A percentile compares a stretch with the other conserved stretches of the same genome.
Evolutionary conservation across 1,140 invertebrate genomes (phyloP).

Genomic region (Agraylea sexmaculata): DNA sequence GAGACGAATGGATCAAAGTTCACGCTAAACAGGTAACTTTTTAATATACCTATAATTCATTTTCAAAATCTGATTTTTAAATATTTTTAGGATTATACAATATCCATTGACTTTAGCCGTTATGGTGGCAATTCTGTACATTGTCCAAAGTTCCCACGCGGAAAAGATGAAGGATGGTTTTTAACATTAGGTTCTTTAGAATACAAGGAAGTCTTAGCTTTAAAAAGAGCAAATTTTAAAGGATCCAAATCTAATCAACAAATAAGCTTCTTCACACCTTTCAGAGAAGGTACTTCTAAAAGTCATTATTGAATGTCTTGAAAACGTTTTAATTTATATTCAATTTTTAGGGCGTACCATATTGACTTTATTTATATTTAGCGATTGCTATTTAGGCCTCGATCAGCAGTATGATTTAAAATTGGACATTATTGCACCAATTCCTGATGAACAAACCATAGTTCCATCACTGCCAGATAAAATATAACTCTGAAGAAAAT

Average conservation of each 20-base stretch:
- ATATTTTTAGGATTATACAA: conserved; percentile 51
- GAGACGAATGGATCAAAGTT: conserved; percentile 45
- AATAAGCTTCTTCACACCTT: conserved; percentile 55
- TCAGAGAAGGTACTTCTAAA: conserved; percentile 34
- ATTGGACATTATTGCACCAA: conserved; percentile 47
- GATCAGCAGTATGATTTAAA: conserved; percentile 85
- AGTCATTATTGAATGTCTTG: conserved; percentile 1
- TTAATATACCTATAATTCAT: not conserved
- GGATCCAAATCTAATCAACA: conserved; percentile 36
- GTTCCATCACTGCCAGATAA: too few relatives aligned
- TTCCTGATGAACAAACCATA: conserved; percentile 25
- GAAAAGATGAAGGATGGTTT: conserved; percentile 95
- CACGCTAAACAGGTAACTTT: conserved; percentile 43
- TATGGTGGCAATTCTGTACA: conserved; percentile 49
- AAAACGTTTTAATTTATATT: conserved; percentile 18
- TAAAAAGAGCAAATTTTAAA: conserved; percentile 58
- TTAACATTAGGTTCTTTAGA: conserved; percentile 67
- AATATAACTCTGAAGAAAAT: too few relatives aligned
- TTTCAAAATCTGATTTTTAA: not conserved
- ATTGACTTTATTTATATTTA: conserved; percentile 79
- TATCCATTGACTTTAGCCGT: conserved; percentile 45
- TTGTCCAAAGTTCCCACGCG: conserved; percentile 78
- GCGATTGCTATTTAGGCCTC: conserved; percentile 87
- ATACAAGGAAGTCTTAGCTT: conserved; percentile 66
- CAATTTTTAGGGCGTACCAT: conserved; percentile 50